Evolutionary conservation across 1,140 invertebrate species (phyloP), one percentile per base, ranked within the genome.

Genomic region (Andrena cerasifolii): DNA sequence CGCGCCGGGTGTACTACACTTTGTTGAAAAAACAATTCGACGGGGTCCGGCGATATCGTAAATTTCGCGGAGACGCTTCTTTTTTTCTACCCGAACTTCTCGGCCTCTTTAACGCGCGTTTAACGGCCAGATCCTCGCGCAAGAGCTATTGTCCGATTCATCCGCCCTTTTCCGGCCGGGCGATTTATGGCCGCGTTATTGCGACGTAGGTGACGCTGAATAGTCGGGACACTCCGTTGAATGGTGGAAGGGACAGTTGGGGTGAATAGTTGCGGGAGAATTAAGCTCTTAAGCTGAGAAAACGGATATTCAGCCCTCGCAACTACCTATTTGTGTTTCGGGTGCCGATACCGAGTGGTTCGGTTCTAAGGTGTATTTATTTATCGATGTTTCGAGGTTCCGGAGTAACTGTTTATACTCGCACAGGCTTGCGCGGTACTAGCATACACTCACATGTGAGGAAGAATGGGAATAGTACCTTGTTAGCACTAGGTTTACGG

Each of bases 1-100:
- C 36, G 40, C 47, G 49, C 8, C 16, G 36, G 31, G 49, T 33
- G 45, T 75, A 40, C 26, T 51, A n/a, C n/a, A n/a, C n/a, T n/a
- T n/a, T n/a, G n/a, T 31, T 54, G 24, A 26, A 61, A 74, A 79
- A 79, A 58, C 77, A 78, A 51, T 83, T 65, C 71, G 68, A 28
- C 51, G n/a, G 28, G 63, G 7, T 28, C 43, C 24, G 3, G 33
- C 21, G 43, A 56, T 68, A 28, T 68, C 73, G 56, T 76, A 76
- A 76, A 76, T 76, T 68, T 58, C 7, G 1, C 4, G 73, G 31
- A 16, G n/a, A 53, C n/a, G n/a, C n/a, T n/a, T n/a, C n/a, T n/a
- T n/a, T n/a, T 58, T 68, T 58, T 58, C 36, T 58, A 36, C 26
- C 43, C 43, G 6, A 63, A 36, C 49, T 76, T 76, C 58, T 76